Evolutionary conservation across 2,113 vertebrate species (phyloP).

Genomic region (Setophaga kirtlandii): DNA sequence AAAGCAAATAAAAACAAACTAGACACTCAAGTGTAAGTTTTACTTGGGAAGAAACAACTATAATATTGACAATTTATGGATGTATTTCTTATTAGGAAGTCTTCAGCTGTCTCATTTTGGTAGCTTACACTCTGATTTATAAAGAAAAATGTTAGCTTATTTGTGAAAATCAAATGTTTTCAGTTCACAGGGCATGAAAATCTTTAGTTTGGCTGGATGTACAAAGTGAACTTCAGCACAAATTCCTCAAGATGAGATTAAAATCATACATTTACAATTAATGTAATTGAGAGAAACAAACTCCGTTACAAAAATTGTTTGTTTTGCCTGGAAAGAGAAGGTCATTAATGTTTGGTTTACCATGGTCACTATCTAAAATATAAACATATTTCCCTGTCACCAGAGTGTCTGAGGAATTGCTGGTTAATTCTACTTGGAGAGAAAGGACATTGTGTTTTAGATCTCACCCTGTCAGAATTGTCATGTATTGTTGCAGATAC

Average conservation of each 20-base stretch:
- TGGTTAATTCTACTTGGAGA: background rate
- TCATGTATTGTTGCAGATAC: background rate
- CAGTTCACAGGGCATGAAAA: background rate
- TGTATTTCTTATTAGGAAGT: background rate
- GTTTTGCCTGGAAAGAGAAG: constrained; percentile 18
- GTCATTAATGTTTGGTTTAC: background rate
- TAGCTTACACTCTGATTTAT: background rate
- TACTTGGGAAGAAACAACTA: background rate
- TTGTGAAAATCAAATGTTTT: constrained; percentile 12
- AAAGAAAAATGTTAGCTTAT: background rate
- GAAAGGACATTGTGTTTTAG: background rate
- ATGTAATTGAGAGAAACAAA: background rate
- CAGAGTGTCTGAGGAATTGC: background rate
- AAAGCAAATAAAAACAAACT: background rate
- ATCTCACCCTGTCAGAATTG: background rate
- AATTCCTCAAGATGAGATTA: constrained; percentile 12
- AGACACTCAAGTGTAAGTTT: background rate
- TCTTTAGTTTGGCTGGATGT: constrained; percentile 39
- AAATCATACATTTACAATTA: background rate
- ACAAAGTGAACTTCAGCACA: constrained; percentile 11
- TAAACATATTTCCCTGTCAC: background rate
- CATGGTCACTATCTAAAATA: background rate
- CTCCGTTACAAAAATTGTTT: background rate
- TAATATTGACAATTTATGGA: background rate
- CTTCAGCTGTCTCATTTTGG: background rate